These are phyloP conservation scores for Xerus rutilus DNA, from an alignment of 2,797 vertebrate species.

Conservation along the genomic window DNA sequence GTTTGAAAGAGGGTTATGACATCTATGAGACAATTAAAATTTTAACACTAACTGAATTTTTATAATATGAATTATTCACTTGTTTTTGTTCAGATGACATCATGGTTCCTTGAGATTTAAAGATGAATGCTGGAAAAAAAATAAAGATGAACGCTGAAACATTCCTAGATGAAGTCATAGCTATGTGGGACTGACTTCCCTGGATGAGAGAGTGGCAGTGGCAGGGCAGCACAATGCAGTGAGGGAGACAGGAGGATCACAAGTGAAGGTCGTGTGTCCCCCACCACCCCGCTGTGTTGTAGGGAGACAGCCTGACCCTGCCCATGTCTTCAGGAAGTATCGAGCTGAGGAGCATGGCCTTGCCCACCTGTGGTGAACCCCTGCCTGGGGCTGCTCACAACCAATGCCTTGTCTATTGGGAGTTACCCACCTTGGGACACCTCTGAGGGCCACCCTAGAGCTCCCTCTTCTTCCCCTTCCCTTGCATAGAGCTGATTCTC, in stretches of 20 bases:
- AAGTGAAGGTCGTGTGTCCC: neutral
- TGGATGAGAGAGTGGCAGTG: neutral
- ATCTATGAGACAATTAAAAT: neutral
- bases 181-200: neutral
- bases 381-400: too few relatives aligned
- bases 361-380: neutral
- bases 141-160: neutral
- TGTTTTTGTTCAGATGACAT: neutral
- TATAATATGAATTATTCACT: neutral
- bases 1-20: neutral
- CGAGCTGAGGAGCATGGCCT: too few relatives aligned
- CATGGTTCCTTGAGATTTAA: neutral
- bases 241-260: fast-evolving
- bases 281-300: neutral
- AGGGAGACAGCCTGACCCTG: neutral
- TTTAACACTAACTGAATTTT: neutral
- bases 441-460: too few relatives aligned
- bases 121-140: too few relatives aligned
- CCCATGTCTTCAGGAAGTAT: too few relatives aligned
- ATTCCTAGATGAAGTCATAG: neutral
- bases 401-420: neutral
- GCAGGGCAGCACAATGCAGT: fast-evolving
- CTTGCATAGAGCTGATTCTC: too few relatives aligned
- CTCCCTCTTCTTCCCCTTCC: neutral
- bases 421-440: neutral